These are phyloP conservation scores for Drosophila equinoxialis DNA, from an alignment of 1,140 invertebrate species.

Conservation along the genomic window DNA sequence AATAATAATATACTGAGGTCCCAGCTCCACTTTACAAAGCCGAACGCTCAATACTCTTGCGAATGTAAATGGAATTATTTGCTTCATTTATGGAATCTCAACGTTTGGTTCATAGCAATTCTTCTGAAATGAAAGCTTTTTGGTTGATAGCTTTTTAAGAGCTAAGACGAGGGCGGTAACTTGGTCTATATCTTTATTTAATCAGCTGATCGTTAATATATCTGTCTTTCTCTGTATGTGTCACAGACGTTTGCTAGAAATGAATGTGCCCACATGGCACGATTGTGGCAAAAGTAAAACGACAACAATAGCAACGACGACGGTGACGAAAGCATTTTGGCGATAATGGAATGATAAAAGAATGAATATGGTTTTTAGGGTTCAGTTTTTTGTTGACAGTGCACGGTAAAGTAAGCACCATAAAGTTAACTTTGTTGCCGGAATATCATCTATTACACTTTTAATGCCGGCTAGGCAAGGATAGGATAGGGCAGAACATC, in stretches of 20 bases:
- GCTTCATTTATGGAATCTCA: no score
- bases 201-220: neutral
- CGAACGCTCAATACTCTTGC: neutral
- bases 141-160: neutral
- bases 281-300: slow-evolving; percentile 32
- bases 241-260: neutral
- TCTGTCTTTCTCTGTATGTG: neutral
- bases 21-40: neutral
- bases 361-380: slow-evolving; percentile 35
- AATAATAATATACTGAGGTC: slow-evolving; percentile 24
- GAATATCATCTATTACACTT: neutral
- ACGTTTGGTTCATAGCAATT: no score
- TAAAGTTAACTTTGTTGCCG: neutral
- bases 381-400: slow-evolving; percentile 42
- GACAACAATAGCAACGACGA: slow-evolving; percentile 54
- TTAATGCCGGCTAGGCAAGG: neutral
- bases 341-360: slow-evolving; percentile 79
- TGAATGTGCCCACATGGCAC: neutral
- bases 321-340: slow-evolving; percentile 72
- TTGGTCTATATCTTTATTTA: no score
- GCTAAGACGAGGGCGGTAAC: neutral
- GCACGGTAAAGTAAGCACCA: slow-evolving; percentile 16
- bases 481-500: slow-evolving; percentile 18
- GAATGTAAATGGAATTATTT: no score
- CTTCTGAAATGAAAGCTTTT: neutral